Conservation (phyloP, 2,888 invertebrate genomes). For the Liodrosophila aerea region DNA sequence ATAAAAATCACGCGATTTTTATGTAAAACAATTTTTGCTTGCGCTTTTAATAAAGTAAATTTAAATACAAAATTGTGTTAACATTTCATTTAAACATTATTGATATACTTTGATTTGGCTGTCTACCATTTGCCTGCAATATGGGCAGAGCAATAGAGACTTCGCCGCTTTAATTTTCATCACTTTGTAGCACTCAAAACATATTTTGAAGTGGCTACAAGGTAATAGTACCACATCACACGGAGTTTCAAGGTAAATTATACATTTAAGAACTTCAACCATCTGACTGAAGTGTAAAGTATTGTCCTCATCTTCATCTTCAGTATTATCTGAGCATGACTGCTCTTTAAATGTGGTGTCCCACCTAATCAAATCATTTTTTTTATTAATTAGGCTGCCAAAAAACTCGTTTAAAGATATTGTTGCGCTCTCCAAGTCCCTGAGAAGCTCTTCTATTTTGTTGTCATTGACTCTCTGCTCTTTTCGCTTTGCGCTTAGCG, state of each 20-base stretch:
- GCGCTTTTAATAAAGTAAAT: too few species aligned
- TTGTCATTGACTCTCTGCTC: constrained; percentile 1
- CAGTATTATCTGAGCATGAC: constrained; percentile 3
- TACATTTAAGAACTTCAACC: constrained; percentile 4
- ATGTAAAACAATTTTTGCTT: too few species aligned
- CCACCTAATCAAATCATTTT: constrained; percentile 9
- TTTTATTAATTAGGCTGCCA: neutral
- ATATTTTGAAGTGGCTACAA: constrained; percentile 10
- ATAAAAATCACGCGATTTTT: too few species aligned
- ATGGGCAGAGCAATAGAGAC: constrained; percentile 9
- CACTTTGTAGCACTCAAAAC: neutral
- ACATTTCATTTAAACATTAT: too few species aligned
- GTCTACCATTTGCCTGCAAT: too few species aligned
- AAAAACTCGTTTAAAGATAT: constrained; percentile 4
- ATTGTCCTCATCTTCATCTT: neutral
- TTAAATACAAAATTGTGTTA: too few species aligned
- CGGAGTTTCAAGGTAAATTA: neutral
- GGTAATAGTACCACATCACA: constrained; percentile 1
- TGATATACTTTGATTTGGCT: too few species aligned
- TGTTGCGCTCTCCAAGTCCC: constrained; percentile 4
- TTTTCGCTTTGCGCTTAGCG: neutral
- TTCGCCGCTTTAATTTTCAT: neutral
- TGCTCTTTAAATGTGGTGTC: constrained; percentile 11
- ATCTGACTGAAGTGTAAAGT: constrained; percentile 12
- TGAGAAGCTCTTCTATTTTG: constrained; percentile 1